phyloP scores from a whole-genome alignment of 2,888 invertebrate genomes.

The Lasioglossum figueresi region DNA sequence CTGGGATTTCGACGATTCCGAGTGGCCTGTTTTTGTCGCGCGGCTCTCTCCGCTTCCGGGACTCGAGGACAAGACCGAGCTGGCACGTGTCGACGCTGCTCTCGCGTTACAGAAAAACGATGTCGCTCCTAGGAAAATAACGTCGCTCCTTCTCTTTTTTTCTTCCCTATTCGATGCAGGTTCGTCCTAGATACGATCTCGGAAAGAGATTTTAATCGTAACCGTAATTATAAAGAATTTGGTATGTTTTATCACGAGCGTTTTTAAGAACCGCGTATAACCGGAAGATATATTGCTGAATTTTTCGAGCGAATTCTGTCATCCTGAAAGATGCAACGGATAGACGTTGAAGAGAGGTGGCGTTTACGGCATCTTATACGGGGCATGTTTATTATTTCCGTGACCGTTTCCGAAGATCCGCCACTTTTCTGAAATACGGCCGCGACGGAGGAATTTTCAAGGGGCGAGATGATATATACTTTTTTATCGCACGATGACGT shows the following conservation, averaged over 20 bases:
- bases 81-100: background rate
- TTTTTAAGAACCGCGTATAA: background rate
- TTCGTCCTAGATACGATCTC: background rate
- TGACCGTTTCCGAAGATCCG: background rate
- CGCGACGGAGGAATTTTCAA: background rate
- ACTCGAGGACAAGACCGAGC: background rate
- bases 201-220: too few relatives aligned
- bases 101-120: background rate
- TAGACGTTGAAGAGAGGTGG: background rate
- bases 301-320: background rate
- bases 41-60: background rate
- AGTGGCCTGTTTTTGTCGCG: slow-evolving; percentile 12
- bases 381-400: slow-evolving; percentile 3
- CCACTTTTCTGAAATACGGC: background rate
- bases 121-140: background rate
- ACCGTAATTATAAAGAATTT: background rate
- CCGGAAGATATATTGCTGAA: background rate
- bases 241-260: background rate
- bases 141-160: background rate
- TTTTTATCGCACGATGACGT: slow-evolving; percentile 6
- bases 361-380: background rate
- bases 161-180: background rate
- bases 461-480: background rate
- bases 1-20: slow-evolving; percentile 35
- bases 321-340: background rate